These are phyloP conservation scores for Scomber japonicus DNA, from an alignment of 2,113 vertebrate species.

Conservation along the genomic window DNA sequence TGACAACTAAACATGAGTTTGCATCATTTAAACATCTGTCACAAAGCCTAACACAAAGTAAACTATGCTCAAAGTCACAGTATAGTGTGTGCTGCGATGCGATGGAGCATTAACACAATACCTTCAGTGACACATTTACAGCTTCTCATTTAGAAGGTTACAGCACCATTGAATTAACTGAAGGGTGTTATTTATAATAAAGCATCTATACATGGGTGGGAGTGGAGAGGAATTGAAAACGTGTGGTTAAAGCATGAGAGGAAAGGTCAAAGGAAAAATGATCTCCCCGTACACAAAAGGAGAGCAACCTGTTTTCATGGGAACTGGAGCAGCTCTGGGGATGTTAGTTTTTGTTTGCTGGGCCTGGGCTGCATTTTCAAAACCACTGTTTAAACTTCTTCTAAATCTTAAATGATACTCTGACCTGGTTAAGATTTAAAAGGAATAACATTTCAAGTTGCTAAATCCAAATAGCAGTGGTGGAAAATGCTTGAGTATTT, in stretches of 20 bases:
- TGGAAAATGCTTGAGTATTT: too few species aligned
- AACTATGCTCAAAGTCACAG: not conserved
- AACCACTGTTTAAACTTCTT: conserved; percentile 43
- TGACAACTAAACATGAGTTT: not conserved
- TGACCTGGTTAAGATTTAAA: not conserved
- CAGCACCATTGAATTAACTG: too few species aligned
- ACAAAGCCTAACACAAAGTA: not conserved
- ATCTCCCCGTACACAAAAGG: conserved; percentile 45
- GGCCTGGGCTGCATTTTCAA: conserved; percentile 9
- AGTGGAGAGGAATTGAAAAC: conserved; percentile 60
- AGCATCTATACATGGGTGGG: conserved; percentile 8
- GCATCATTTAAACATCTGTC: not conserved
- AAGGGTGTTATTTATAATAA: conserved; percentile 6
- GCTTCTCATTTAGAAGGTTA: not conserved
- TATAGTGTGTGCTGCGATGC: not conserved
- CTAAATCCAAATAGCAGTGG: too few species aligned
- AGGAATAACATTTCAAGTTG: too few species aligned
- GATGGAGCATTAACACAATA: not conserved
- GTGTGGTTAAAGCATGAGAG: conserved; percentile 5
- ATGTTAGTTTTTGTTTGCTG: conserved; percentile 39
- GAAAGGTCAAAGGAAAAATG: conserved; percentile 66
- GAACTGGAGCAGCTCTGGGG: conserved; percentile 46
- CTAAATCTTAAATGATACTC: not conserved
- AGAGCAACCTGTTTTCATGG: conserved; percentile 51
- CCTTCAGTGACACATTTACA: not conserved